Percentiles rank a stretch among this genome's conserved stretches.
phyloP scores from a whole-genome alignment of 2,797 vertebrate genomes.

The Picus viridis region DNA sequence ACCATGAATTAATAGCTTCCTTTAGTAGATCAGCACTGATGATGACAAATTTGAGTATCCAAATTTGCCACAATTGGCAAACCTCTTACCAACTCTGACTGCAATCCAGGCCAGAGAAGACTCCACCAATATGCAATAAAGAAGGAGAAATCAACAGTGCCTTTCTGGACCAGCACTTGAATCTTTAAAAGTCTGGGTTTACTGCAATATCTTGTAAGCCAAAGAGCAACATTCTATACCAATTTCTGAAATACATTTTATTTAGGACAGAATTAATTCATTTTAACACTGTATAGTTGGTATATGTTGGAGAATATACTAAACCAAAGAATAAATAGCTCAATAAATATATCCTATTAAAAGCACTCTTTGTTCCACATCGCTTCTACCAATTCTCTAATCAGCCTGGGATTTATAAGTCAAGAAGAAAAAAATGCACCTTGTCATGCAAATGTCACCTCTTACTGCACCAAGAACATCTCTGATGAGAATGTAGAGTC shows the following conservation, averaged over 20 bases:
- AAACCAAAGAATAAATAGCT: not conserved
- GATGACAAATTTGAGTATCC: not conserved
- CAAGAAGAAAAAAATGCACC: not conserved
- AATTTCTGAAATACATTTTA: not conserved
- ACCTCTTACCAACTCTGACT: not conserved
- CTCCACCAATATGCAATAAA: not conserved
- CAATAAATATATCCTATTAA: slow-evolving; percentile 18
- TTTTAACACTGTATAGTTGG: not conserved
- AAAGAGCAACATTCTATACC: not conserved
- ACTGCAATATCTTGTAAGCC: not conserved
- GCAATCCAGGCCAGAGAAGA: not conserved
- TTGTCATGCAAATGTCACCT: too few species aligned
- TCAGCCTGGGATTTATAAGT: not conserved
- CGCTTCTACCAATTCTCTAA: not conserved
- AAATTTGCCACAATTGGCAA: not conserved
- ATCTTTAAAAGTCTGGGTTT: not conserved
- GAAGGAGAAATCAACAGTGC: not conserved
- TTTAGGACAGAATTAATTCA: not conserved
- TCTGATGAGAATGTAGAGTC: not conserved
- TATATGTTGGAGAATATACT: not conserved
- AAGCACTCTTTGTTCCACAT: not conserved
- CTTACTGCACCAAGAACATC: not conserved
- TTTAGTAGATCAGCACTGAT: not conserved
- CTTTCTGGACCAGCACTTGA: not conserved
- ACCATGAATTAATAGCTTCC: not conserved